These are phyloP conservation scores for Saxidomus purpurata DNA, from an alignment of 1,140 invertebrate species.

Conservation along the genomic window DNA sequence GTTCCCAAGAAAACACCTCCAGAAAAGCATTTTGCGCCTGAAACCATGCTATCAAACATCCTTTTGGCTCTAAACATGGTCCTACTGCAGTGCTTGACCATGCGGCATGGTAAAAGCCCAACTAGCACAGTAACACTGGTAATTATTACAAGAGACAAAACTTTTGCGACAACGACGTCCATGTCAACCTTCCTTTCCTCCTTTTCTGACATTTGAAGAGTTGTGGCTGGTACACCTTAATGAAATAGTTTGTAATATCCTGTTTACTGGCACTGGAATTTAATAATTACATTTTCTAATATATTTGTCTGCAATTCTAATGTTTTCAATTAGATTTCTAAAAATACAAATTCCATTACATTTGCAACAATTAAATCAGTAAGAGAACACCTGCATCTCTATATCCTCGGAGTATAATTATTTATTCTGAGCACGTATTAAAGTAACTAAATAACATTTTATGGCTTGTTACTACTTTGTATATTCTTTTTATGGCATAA, in stretches of 20 bases:
- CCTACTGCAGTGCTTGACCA: slow-evolving; percentile 75
- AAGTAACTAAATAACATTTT: background rate
- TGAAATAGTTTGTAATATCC: background rate
- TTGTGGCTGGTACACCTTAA: background rate
- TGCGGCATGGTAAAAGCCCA: slow-evolving; percentile 79
- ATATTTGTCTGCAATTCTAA: background rate
- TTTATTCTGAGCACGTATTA: background rate
- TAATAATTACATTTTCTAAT: background rate
- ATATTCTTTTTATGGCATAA: too few species aligned
- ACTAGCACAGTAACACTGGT: slow-evolving; percentile 79
- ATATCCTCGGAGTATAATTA: too few species aligned
- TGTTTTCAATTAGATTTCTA: background rate
- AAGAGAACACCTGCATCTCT: background rate
- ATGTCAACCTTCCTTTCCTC: slow-evolving; percentile 73
- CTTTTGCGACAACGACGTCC: slow-evolving; percentile 84
- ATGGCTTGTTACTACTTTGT: too few species aligned
- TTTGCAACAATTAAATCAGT: background rate
- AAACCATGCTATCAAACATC: slow-evolving; percentile 79
- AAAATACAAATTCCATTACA: background rate
- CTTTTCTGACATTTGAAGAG: slow-evolving; percentile 46
- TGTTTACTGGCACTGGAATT: background rate
- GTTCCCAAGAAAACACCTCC: slow-evolving; percentile 89
- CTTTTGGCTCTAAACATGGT: slow-evolving; percentile 74
- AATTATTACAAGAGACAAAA: slow-evolving; percentile 79
- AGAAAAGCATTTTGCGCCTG: slow-evolving; percentile 87